Percentiles rank a stretch among this genome's conserved stretches.
Conservation (phyloP, 2,888 invertebrate genomes). For the Ochropleura leucogaster region DNA sequence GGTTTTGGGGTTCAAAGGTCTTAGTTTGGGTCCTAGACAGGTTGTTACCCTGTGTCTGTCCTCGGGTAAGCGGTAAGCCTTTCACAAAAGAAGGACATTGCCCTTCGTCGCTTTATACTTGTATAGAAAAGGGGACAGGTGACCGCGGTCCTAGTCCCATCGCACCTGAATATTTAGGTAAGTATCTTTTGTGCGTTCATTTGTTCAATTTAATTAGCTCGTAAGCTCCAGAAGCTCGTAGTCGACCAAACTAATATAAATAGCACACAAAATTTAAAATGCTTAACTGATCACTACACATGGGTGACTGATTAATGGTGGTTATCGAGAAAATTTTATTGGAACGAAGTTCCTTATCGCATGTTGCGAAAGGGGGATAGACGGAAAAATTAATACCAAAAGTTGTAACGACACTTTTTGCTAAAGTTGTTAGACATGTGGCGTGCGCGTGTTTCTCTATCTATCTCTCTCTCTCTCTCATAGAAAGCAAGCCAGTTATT, state of each 20-base stretch:
- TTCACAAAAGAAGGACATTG: conserved; percentile 38
- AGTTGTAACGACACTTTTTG: too few species aligned
- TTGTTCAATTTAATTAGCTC: not conserved
- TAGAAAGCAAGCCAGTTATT: too few species aligned
- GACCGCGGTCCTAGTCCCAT: not conserved
- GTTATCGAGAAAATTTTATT: not conserved
- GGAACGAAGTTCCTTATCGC: too few species aligned
- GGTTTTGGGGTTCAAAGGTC: conserved; percentile 33
- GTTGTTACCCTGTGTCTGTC: conserved; percentile 9
- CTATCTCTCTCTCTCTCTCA: too few species aligned
- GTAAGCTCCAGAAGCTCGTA: not conserved
- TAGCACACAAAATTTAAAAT: not conserved
- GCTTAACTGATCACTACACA: not conserved
- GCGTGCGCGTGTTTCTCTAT: too few species aligned
- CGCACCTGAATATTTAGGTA: not conserved
- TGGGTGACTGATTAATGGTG: not conserved
- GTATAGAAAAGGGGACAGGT: conserved; percentile 17
- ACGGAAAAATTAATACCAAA: too few species aligned
- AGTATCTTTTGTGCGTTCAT: not conserved
- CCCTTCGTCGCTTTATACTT: conserved; percentile 22
- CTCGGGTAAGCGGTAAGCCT: not conserved
- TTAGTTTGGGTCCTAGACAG: conserved; percentile 14
- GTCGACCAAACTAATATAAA: not conserved
- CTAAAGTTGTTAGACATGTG: too few species aligned
- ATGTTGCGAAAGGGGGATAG: too few species aligned